These are phyloP conservation scores for Microplitis mediator DNA, from an alignment of 1,140 invertebrate genomes.

Conservation along the genomic window DNA sequence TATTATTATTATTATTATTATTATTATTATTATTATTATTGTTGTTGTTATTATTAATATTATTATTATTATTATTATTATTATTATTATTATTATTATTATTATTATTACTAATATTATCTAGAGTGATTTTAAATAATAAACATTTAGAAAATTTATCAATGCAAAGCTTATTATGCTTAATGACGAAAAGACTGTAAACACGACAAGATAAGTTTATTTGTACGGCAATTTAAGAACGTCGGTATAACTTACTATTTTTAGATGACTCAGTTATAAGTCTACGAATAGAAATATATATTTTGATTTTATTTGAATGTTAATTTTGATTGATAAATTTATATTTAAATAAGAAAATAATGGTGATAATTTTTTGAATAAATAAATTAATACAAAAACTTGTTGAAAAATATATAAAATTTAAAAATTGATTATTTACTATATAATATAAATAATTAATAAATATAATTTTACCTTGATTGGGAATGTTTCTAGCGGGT, in stretches of 20 bases:
- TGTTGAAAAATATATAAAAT: too few species aligned
- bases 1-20: too few species aligned
- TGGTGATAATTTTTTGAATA: slow-evolving; percentile 13
- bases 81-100: too few species aligned
- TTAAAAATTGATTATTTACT: slow-evolving; percentile 39
- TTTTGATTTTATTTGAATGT: slow-evolving; percentile 36
- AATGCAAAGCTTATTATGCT: too few species aligned
- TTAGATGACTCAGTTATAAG: slow-evolving; percentile 54
- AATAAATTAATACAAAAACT: too few species aligned
- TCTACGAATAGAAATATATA: slow-evolving; percentile 50
- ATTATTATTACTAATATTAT: too few species aligned
- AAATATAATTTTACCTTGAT: slow-evolving; percentile 45
- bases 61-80: too few species aligned
- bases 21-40: too few species aligned
- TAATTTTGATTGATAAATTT: not conserved
- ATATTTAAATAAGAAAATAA: slow-evolving; percentile 1
- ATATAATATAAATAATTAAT: slow-evolving; percentile 21
- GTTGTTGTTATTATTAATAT: too few species aligned
- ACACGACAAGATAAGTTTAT: not conserved
- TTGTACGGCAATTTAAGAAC: slow-evolving; percentile 36
- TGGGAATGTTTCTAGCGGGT: slow-evolving; percentile 56
- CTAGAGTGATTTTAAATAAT: too few species aligned
- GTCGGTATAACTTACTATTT: slow-evolving; percentile 56
- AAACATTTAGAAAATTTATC: too few species aligned
- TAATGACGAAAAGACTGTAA: slow-evolving; percentile 9